Conservation (phyloP, 2,888 invertebrate species). For the Epiperipatus broadwayi region DNA sequence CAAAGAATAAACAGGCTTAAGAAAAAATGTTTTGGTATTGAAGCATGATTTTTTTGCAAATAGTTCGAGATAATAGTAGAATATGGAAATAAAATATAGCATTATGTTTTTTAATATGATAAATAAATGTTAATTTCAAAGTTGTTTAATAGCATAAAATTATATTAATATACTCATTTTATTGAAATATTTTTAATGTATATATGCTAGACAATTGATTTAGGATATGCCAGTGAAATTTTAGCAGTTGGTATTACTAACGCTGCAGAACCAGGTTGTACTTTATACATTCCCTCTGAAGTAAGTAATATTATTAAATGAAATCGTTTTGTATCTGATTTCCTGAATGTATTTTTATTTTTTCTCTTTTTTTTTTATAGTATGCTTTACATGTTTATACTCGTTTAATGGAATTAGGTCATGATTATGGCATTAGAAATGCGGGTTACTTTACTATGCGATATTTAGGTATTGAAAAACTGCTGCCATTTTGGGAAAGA, state of each 20-base stretch:
- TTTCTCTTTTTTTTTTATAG: slow-evolving; percentile 20
- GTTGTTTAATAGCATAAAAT: slow-evolving; percentile 12
- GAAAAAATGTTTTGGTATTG: no score
- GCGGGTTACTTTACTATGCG: slow-evolving; percentile 46
- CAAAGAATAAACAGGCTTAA: no score
- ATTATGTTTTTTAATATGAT: slow-evolving; percentile 10
- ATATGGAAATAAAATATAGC: background rate
- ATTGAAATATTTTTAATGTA: background rate
- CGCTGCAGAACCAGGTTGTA: slow-evolving; percentile 49
- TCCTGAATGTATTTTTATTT: background rate
- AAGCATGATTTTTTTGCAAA: no score
- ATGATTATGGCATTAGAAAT: slow-evolving; percentile 45
- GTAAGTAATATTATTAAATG: slow-evolving; percentile 18
- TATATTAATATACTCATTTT: slow-evolving; percentile 1
- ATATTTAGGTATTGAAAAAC: slow-evolving; percentile 45
- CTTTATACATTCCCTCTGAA: slow-evolving; percentile 47
- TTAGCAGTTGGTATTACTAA: slow-evolving; percentile 50
- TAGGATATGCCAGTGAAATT: slow-evolving; percentile 47
- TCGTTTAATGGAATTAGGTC: slow-evolving; percentile 41
- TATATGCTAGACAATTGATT: slow-evolving; percentile 36
- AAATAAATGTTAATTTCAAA: slow-evolving; percentile 1
- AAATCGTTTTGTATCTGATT: background rate
- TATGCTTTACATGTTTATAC: slow-evolving; percentile 54
- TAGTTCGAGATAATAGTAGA: no score
- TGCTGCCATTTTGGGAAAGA: slow-evolving; percentile 51